Evolutionary conservation across 2,797 vertebrate species (phyloP).

Genomic region (Iguana delicatissima): DNA sequence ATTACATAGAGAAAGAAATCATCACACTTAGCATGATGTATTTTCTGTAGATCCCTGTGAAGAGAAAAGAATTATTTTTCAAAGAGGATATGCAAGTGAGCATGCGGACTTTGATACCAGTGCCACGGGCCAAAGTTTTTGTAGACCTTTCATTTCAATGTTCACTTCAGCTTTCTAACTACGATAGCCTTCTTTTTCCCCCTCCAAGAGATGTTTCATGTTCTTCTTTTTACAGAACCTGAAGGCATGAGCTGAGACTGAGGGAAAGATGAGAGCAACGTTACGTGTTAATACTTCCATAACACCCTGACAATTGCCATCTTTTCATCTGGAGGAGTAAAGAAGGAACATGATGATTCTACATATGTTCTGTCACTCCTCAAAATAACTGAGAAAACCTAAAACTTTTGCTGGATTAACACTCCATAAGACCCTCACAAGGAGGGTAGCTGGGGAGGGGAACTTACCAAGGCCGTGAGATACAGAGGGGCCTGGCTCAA

Average conservation of each 20-base stretch:
- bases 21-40: neutral
- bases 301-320: constrained; percentile 6
- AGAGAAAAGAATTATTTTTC: neutral
- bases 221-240: neutral
- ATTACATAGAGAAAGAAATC: neutral
- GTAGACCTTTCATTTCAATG: neutral
- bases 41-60: neutral
- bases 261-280: neutral
- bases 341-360: neutral
- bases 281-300: neutral
- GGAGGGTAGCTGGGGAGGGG: too few species aligned
- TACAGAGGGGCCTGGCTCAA: too few species aligned
- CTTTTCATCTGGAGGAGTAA: neutral
- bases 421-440: too few species aligned
- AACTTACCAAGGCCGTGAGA: too few species aligned
- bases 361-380: neutral
- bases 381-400: neutral
- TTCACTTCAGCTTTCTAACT: neutral
- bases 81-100: neutral
- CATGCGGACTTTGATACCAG: neutral
- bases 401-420: too few species aligned
- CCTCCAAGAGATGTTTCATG: neutral
- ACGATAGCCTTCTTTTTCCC: neutral
- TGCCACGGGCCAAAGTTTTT: neutral
- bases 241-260: neutral